These are phyloP conservation scores for Ditula angustiorana DNA, from an alignment of 2,888 invertebrate genomes.

Conservation along the genomic window DNA sequence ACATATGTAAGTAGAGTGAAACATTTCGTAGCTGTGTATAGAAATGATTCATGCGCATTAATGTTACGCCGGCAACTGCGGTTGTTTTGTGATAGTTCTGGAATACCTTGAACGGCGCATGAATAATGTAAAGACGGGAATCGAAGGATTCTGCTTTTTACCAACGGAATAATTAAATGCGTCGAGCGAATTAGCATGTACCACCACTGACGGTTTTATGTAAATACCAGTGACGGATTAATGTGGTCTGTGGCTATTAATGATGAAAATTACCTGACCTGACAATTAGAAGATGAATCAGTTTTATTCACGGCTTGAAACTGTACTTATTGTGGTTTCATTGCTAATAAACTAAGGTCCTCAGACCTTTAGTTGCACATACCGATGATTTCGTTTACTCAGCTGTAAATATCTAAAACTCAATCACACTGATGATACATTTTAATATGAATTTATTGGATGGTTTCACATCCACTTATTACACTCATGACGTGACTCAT, in stretches of 20 bases:
- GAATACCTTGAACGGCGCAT: conserved; percentile 13
- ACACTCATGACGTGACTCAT: conserved; percentile 10
- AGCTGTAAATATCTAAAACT: background rate
- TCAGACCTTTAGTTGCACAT: background rate
- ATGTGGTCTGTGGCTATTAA: background rate
- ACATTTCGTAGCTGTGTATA: background rate
- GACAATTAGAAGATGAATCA: background rate
- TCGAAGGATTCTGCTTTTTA: conserved; percentile 1
- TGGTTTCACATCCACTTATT: conserved; percentile 14
- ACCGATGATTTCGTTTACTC: background rate
- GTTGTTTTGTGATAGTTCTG: conserved; percentile 19
- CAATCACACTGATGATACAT: too few species aligned
- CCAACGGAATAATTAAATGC: conserved; percentile 21
- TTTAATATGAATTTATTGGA: conserved; percentile 13
- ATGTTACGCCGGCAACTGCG: conserved; percentile 2
- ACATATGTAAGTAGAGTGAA: background rate
- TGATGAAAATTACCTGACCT: too few species aligned
- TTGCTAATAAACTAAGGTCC: background rate
- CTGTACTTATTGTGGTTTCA: background rate
- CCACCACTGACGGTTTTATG: background rate
- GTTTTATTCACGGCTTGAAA: background rate
- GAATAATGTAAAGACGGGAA: conserved; percentile 27
- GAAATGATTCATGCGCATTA: conserved; percentile 13
- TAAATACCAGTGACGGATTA: conserved; percentile 1
- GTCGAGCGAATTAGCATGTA: conserved; percentile 12